Base-by-base conservation (phyloP, 2,797 vertebrate species). In the Micrastur ruficollis region DNA sequence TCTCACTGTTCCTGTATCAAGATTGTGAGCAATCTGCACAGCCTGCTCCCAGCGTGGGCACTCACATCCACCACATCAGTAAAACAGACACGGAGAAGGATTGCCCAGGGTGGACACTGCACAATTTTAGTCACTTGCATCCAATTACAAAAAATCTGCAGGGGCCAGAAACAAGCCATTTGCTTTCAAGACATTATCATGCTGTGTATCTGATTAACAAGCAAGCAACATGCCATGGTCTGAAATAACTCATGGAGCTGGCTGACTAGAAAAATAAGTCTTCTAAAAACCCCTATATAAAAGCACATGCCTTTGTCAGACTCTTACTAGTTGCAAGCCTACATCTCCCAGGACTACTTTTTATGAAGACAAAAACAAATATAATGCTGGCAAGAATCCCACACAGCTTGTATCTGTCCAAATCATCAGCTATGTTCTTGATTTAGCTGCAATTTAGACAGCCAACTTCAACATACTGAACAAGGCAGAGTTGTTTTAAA, bases 381-480 rank as follows among this genome's bases (percentile, higher is more conserved):
- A 78, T n/a, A 63, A 85, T 1, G 2, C 38, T 96, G 95, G 93
- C 86, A 86, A 62, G 31, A 56, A 66, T 49, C 82, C 86, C 78
- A 87, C 40, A 47, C 66, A 84, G 82, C 73, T 84, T 56, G 27
- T 91, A 84, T 93, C 74, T 94, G 67, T 85, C 67, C 76, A 91
- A 90, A 83, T 92, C 75, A 87, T 91, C 85, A 82, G 81, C 76
- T 68, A 86, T 84, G 90, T 38, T 95, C 94, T 79, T 90, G 62
- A 95, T 93, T 95, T 92, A 92, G 82, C 62, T 94, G 58, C 55
- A 65, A 68, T 59, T 91, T 55, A 84, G 53, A 81, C 25, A 72
- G 87, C 80, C 61, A 95, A 36, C 63, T 68, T 81, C 81, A 89
- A 90, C 58, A 68, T 16, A 47, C 34, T 66, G 80, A 88, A 75